phyloP scores from a whole-genome alignment of 2,797 vertebrate species.

The Oreortyx pictus region DNA sequence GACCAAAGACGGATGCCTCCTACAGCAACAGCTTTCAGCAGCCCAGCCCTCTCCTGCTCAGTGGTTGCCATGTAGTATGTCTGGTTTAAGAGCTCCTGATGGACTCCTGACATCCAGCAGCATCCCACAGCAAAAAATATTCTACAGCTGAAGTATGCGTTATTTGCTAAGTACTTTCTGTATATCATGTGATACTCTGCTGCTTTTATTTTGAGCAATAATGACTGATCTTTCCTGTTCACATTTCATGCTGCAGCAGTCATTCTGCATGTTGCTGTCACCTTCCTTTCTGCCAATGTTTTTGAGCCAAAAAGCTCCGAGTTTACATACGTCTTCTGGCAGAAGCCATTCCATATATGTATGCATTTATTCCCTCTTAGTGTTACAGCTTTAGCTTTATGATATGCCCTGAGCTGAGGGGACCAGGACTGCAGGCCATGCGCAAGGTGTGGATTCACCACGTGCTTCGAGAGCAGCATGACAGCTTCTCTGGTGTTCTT shows the following conservation, averaged over 20 bases:
- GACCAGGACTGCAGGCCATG: neutral
- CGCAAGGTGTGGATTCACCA: neutral
- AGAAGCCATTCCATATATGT: neutral
- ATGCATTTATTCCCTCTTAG: neutral
- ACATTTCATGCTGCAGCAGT: neutral
- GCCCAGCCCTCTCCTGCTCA: neutral
- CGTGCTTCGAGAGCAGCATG: neutral
- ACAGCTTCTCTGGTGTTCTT: neutral
- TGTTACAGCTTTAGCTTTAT: neutral
- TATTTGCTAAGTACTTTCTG: neutral
- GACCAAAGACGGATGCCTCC: rapidly evolving
- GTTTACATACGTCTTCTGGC: neutral
- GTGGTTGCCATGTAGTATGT: neutral
- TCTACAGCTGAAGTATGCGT: neutral
- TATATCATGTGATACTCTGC: neutral
- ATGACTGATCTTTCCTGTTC: neutral
- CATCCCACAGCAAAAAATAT: neutral
- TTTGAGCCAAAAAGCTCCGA: neutral
- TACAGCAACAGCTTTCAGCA: neutral
- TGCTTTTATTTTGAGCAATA: neutral
- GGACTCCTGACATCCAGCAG: neutral
- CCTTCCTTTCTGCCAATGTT: neutral
- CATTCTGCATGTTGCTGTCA: neutral
- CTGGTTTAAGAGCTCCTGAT: neutral
- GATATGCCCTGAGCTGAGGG: neutral